Evolutionary conservation across 2,888 invertebrate species (phyloP), one percentile per base, ranked within the genome.

Genomic region (Eupeodes luniger): DNA sequence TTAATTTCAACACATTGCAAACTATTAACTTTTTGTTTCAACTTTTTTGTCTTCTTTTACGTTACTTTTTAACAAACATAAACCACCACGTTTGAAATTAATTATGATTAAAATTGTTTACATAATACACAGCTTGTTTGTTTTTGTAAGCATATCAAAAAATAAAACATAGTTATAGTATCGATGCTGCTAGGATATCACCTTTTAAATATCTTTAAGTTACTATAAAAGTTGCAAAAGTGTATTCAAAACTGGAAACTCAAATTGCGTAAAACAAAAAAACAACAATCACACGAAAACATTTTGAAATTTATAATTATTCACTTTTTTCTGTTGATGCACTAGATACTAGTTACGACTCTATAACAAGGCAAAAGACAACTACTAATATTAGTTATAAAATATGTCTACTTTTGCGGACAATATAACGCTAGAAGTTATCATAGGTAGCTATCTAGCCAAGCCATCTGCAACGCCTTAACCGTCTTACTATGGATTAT

Each of bases 1-100:
- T 49, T 49, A 49, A 64, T 86, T 85, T 82, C 86, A 82, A 86
- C 82, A 86, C 75, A 51, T 51, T 67, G 66, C 79, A 82, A 74
- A 75, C 79, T 75, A 83, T 83, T 64, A 76, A 70, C 70, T 77
- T 40, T 62, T 74, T 40, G 34, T 36, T 51, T 57, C 44, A 44
- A 55, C 12, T 70, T 70, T 70, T 70, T 70, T 51, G 36, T 53
- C 62, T 47, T 27, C n/a, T 67, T 64, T 27, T 51, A 47, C n/a
- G 27, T 27, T 34, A 47, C 27, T n/a, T 55, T 40, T 69, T 16
- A 16, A 67, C 47, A 51, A 64, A 34, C 67, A 67, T 55, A 70
- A 57, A 72, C 53, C 70, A 83, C 69, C 70, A 83, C 69, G 55
- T 47, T 67, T 62, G 47, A 85, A 69, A 59, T 74, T 59, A 74